phyloP scores from a whole-genome alignment of 2,797 vertebrate genomes.

The Xenentodon cancila region DNA sequence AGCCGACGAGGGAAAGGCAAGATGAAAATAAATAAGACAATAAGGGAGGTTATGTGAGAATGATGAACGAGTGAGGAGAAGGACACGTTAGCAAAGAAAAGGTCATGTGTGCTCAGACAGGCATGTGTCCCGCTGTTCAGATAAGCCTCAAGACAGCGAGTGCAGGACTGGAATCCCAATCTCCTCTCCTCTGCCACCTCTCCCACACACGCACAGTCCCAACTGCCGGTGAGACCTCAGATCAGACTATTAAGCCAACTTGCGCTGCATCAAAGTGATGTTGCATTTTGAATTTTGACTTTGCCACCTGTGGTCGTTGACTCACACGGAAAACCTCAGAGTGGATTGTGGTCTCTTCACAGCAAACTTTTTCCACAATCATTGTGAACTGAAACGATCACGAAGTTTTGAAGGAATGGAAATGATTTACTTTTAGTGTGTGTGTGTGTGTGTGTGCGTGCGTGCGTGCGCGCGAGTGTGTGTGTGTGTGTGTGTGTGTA shows the following conservation, averaged over 20 bases:
- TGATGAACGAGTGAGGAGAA: conserved; percentile 18
- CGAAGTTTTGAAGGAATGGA: conserved; percentile 14
- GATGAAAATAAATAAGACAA: conserved; percentile 47
- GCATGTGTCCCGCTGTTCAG: conserved; percentile 40
- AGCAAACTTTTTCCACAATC: conserved; percentile 24
- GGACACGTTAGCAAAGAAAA: conserved; percentile 42
- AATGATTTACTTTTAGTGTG: conserved; percentile 20
- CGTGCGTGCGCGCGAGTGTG: too few species aligned
- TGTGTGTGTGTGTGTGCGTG: background rate
- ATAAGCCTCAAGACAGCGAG: conserved; percentile 29
- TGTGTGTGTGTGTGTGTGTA: background rate
- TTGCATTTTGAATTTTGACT: conserved; percentile 24
- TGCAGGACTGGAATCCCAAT: conserved; percentile 14
- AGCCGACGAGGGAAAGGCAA: conserved; percentile 24
- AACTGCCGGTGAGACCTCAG: conserved; percentile 30
- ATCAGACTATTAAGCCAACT: conserved; percentile 43
- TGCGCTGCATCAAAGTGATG: conserved; percentile 10
- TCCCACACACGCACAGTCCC: conserved; percentile 16
- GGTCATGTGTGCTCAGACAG: conserved; percentile 19
- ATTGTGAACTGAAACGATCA: conserved; percentile 32
- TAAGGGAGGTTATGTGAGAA: conserved; percentile 16
- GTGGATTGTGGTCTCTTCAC: conserved; percentile 17
- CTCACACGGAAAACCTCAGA: conserved; percentile 39
- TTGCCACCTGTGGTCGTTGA: conserved; percentile 50
- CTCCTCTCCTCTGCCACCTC: conserved; percentile 4